phyloP scores from a whole-genome alignment of 1,140 invertebrate species.

The Hydropsyche tenuis region DNA sequence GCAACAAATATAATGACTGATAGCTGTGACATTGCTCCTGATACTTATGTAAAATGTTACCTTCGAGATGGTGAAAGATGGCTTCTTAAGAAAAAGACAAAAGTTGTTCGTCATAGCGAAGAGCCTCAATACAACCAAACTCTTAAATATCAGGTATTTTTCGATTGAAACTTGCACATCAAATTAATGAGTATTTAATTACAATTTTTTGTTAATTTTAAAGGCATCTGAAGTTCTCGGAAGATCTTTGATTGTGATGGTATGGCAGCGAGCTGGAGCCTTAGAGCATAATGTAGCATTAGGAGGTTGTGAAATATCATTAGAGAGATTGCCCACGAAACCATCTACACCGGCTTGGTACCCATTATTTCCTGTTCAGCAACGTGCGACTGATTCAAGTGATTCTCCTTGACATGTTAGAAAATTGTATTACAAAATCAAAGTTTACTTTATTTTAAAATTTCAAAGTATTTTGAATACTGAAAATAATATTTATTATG shows the following conservation, averaged over 20 bases:
- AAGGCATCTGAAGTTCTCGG: slow-evolving; percentile 83
- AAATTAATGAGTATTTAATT: too few relatives aligned
- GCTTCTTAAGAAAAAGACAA: slow-evolving; percentile 90
- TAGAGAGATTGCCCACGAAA: slow-evolving; percentile 79
- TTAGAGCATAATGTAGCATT: slow-evolving; percentile 88
- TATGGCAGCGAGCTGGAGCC: slow-evolving; percentile 86
- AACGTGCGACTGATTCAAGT: slow-evolving; percentile 71
- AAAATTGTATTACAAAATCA: slow-evolving; percentile 1
- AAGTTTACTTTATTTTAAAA: background rate
- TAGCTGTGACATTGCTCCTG: slow-evolving; percentile 64
- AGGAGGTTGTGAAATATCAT: slow-evolving; percentile 82
- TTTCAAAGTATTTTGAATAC: background rate
- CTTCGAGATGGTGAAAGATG: slow-evolving; percentile 85
- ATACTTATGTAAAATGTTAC: slow-evolving; percentile 95
- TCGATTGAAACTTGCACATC: too few relatives aligned
- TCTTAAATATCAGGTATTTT: slow-evolving; percentile 76
- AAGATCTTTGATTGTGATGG: slow-evolving; percentile 82
- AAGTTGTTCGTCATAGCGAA: slow-evolving; percentile 76
- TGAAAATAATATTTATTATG: too few relatives aligned
- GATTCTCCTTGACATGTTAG: slow-evolving; percentile 70
- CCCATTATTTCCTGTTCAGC: slow-evolving; percentile 83
- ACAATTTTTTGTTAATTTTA: background rate
- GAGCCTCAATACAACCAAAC: slow-evolving; percentile 88
- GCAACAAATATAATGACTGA: slow-evolving; percentile 61
- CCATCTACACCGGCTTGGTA: slow-evolving; percentile 87